Conservation (phyloP, 2,113 vertebrate species). For the Myocastor coypus region DNA sequence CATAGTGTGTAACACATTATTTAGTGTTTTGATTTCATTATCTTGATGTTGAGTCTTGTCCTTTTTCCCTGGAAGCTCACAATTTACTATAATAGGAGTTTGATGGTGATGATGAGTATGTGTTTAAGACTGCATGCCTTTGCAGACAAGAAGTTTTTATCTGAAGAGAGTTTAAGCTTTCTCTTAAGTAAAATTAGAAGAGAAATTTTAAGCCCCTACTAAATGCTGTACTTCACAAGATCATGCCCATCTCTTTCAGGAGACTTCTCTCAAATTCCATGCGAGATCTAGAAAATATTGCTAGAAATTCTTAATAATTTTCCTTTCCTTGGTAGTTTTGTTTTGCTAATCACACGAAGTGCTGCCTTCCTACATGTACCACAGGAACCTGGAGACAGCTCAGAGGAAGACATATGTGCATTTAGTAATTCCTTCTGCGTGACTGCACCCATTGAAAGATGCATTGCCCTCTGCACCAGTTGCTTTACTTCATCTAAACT, state of each 20-base stretch:
- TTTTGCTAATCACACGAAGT: background rate
- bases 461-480: background rate
- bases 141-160: background rate
- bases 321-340: background rate
- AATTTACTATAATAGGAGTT: background rate
- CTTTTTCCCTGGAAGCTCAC: background rate
- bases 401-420: background rate
- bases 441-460: background rate
- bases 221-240: background rate
- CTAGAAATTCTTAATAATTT: background rate
- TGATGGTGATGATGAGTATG: background rate
- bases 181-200: background rate
- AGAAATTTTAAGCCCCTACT: background rate
- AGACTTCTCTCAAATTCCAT: background rate
- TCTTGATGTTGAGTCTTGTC: background rate
- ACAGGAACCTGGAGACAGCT: background rate
- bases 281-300: background rate
- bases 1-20: background rate
- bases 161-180: background rate
- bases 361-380: background rate
- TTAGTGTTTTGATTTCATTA: background rate
- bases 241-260: background rate
- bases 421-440: background rate
- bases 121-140: rapidly evolving
- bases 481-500: background rate